Conservation (phyloP, 2,888 invertebrate species). For the Euphydryas editha region DNA sequence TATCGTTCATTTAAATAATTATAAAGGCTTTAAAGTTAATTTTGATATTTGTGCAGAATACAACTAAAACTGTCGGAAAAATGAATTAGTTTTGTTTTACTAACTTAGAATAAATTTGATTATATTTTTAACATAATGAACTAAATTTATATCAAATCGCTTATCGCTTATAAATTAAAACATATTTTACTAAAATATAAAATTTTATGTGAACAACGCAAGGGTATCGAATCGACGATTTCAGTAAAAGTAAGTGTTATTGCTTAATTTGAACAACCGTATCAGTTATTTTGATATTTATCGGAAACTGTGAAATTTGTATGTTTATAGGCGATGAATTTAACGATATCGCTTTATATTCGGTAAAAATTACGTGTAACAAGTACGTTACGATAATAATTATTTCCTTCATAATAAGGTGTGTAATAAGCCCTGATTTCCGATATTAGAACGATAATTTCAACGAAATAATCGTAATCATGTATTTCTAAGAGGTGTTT, state of each 20-base stretch:
- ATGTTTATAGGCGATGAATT: conserved; percentile 37
- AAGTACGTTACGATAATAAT: conserved; percentile 19
- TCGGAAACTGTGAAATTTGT: conserved; percentile 44
- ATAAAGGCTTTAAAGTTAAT: no score
- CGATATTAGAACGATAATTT: conserved; percentile 6
- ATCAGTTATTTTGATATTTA: conserved; percentile 57
- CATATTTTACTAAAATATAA: conserved; percentile 66
- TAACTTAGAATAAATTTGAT: neutral
- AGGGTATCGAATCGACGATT: conserved; percentile 64
- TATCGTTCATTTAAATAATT: no score
- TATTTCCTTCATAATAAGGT: conserved; percentile 17
- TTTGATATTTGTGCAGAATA: no score
- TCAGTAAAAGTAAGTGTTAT: conserved; percentile 76
- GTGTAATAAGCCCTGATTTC: neutral
- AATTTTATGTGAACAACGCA: conserved; percentile 72
- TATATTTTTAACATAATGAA: no score
- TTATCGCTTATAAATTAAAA: conserved; percentile 37
- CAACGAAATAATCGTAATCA: no score
- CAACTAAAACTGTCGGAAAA: no score
- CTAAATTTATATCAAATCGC: conserved; percentile 39
- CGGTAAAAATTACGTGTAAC: conserved; percentile 26
- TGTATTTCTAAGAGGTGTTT: no score
- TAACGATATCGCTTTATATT: conserved; percentile 32
- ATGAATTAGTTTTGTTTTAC: neutral
- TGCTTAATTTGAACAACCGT: conserved; percentile 78